phyloP scores from a whole-genome alignment of 2,888 invertebrate genomes.

The Vannuccia rotundouncinata region DNA sequence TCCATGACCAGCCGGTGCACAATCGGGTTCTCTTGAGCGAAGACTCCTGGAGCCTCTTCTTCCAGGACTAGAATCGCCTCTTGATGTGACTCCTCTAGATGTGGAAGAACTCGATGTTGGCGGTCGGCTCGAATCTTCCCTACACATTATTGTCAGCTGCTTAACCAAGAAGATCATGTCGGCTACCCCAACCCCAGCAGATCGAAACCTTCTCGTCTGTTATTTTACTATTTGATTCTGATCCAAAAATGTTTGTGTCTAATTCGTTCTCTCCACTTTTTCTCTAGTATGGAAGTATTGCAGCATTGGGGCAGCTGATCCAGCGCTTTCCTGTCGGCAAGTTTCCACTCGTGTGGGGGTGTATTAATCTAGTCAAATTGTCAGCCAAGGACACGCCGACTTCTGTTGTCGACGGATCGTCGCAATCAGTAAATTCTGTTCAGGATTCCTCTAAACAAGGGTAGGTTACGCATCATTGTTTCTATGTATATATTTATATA shows the following conservation, averaged over 20 bases:
- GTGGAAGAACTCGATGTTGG: neutral
- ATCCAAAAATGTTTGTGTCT: too few species aligned
- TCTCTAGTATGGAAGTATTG: neutral
- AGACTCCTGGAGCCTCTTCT: neutral
- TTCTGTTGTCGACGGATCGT: too few species aligned
- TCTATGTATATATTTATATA: neutral
- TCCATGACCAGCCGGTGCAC: neutral
- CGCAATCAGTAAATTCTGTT: too few species aligned
- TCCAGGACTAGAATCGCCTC: neutral
- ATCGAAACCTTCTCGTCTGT: neutral
- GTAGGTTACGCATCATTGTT: too few species aligned
- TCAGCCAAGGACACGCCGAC: neutral
- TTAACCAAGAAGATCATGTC: neutral
- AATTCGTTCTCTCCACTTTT: neutral
- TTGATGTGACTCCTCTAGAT: neutral
- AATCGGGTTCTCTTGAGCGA: neutral
- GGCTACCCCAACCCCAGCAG: neutral
- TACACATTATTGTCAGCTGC: neutral
- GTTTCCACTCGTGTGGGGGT: neutral
- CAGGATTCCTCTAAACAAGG: too few species aligned
- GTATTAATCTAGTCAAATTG: neutral
- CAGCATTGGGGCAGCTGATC: neutral
- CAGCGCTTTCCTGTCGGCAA: neutral
- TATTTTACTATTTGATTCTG: too few species aligned
- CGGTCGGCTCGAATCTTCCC: neutral